These are phyloP conservation scores for Stegodyphus dumicola DNA, from an alignment of 1,140 invertebrate species.

Conservation along the genomic window DNA sequence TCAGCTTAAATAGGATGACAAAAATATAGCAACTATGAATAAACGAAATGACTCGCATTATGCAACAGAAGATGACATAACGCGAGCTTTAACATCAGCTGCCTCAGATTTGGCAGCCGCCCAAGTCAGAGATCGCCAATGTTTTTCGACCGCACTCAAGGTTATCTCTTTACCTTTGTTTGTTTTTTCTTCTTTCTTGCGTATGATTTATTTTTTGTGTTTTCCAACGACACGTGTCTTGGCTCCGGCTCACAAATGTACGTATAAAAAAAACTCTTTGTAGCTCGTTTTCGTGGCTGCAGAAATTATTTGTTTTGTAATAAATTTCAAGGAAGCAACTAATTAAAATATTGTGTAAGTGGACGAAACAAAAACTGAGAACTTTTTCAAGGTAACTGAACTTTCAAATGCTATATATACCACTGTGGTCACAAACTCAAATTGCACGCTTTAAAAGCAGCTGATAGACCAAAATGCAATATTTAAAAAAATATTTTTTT, in stretches of 20 bases:
- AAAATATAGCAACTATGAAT: conserved; percentile 2
- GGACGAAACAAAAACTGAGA: too few relatives aligned
- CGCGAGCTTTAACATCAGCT: background rate
- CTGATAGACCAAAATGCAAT: too few relatives aligned
- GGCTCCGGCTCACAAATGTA: background rate
- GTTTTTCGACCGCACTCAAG: conserved; percentile 50
- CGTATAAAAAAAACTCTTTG: too few relatives aligned
- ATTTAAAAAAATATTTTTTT: too few relatives aligned
- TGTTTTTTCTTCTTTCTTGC: conserved; percentile 11
- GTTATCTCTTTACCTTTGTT: conserved; percentile 35
- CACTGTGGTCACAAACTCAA: too few relatives aligned
- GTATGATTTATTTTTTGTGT: conserved; percentile 9
- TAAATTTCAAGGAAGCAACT: too few relatives aligned
- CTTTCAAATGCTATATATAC: too few relatives aligned
- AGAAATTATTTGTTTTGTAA: too few relatives aligned
- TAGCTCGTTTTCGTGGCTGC: too few relatives aligned
- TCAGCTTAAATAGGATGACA: background rate
- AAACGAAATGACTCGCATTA: conserved; percentile 30
- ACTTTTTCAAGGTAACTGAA: too few relatives aligned
- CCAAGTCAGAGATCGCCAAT: conserved; percentile 6
- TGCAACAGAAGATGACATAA: conserved; percentile 46
- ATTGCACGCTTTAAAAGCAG: too few relatives aligned
- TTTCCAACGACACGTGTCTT: conserved; percentile 28
- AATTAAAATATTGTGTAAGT: too few relatives aligned
- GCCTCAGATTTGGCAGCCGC: background rate